Evolutionary conservation across 2,888 invertebrate species (phyloP).

Genomic region (Tipula helvola): DNA sequence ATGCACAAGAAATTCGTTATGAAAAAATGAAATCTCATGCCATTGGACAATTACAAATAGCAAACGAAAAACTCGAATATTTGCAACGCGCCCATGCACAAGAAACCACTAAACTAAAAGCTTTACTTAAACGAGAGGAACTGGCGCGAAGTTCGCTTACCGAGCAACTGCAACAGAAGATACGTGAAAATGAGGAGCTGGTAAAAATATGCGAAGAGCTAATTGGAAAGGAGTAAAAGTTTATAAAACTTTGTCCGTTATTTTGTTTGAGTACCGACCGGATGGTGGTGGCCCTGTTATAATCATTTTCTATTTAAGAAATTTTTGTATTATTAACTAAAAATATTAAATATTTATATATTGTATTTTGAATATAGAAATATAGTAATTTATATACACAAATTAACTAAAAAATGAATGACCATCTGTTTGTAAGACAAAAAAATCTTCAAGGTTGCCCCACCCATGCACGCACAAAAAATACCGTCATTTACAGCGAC

Average conservation of each 20-base stretch:
- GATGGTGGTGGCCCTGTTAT: background rate
- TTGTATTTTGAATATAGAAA: background rate
- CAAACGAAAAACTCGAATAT: slow-evolving; percentile 70
- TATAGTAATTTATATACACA: background rate
- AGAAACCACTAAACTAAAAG: slow-evolving; percentile 73
- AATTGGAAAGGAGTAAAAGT: slow-evolving; percentile 37
- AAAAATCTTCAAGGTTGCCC: background rate
- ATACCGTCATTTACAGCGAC: background rate
- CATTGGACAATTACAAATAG: slow-evolving; percentile 78
- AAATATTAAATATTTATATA: background rate
- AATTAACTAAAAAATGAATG: background rate
- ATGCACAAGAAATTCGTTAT: slow-evolving; percentile 69
- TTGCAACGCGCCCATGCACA: slow-evolving; percentile 61
- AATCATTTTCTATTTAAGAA: background rate
- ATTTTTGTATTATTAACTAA: background rate
- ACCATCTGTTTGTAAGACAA: background rate
- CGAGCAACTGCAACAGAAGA: slow-evolving; percentile 76
- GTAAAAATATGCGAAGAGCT: slow-evolving; percentile 90
- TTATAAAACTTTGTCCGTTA: background rate
- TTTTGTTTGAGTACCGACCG: background rate
- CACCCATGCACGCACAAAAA: background rate
- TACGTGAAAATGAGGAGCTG: slow-evolving; percentile 79
- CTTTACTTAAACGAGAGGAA: slow-evolving; percentile 80
- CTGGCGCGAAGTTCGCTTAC: slow-evolving; percentile 75
- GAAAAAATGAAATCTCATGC: slow-evolving; percentile 81